Base-by-base conservation (phyloP, 2,797 vertebrate genomes). In the Siniperca undulata region DNA sequence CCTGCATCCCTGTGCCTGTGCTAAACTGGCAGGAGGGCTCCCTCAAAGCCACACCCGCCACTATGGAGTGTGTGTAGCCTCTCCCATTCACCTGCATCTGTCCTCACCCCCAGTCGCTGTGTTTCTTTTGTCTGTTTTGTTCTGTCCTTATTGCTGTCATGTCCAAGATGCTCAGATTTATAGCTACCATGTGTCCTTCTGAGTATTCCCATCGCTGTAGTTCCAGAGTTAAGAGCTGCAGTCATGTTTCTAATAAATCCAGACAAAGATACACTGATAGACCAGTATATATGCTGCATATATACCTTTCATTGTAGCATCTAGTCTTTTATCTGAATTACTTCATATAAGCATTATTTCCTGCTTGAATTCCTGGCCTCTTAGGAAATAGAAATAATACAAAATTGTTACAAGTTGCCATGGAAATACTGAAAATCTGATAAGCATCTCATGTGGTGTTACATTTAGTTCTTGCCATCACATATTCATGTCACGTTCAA, bases 21-120 rank as follows among this genome's bases (percentile, higher is more conserved):
- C 96, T 98, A 94, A 96, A 97, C 96, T 97, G 97, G 97, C 98
- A 97, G 96, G 95, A 95, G 75, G 94, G 95, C 95, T 96, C 90
- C 96, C 95, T 94, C 94, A 95, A 91, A 93, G 93, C 94, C 89
- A 94, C 95, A 91, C 96, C 96, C 94, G 93, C 95, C 95, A 81
- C 92, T 84, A 92, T 95, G 94, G 97, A 99, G 96, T 97, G 98
- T 99, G 97, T 98, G 97, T 99, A 98, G 96, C 94, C 93, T 95
- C 91, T 95, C 94, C 95, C 87, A 87, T 93, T 94, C 76, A 86
- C 19, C 46, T 94, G 80, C 88, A 78, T 78, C 86, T 74, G 68
- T 81, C 78, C 66, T 65, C 24, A 61, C 14, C 58, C 67, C 46
- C 74, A 40, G 77, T 76, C 53, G 38, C 69, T 70, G 66, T 88